These are phyloP conservation scores for Phylloscopus whistleri DNA, from an alignment of 2,113 vertebrate genomes.

Conservation along the genomic window DNA sequence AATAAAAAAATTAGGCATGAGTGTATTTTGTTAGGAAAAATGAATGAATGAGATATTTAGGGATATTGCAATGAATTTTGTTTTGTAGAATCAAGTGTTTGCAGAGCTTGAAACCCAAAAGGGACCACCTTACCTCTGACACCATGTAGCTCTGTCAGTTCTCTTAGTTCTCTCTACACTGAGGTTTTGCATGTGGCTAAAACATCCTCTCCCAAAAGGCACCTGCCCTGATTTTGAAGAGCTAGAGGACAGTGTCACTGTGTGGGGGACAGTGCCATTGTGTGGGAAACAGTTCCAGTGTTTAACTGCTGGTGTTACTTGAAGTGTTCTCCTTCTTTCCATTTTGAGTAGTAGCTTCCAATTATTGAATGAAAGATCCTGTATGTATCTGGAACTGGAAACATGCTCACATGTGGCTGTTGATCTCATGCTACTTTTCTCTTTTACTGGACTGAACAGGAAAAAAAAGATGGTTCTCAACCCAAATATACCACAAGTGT, in stretches of 20 bases:
- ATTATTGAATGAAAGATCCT: not conserved
- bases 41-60: not conserved
- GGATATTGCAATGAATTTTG: not conserved
- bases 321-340: not conserved
- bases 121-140: not conserved
- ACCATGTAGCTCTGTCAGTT: not conserved
- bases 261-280: not conserved
- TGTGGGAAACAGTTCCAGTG: not conserved
- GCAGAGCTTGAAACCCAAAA: not conserved
- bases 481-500: not conserved
- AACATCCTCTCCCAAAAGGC: not conserved
- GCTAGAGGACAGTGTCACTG: not conserved
- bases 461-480: not conserved
- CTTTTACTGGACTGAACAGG: not conserved
- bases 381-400: not conserved
- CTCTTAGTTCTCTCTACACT: not conserved
- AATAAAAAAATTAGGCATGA: not conserved
- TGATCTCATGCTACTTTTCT: not conserved
- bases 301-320: not conserved
- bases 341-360: not conserved
- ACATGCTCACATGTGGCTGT: not conserved
- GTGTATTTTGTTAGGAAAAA: not conserved
- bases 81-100: not conserved
- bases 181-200: not conserved
- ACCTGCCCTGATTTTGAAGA: not conserved